Base-by-base conservation (phyloP, 2,888 invertebrate species). In the Choreutis nemorana region DNA sequence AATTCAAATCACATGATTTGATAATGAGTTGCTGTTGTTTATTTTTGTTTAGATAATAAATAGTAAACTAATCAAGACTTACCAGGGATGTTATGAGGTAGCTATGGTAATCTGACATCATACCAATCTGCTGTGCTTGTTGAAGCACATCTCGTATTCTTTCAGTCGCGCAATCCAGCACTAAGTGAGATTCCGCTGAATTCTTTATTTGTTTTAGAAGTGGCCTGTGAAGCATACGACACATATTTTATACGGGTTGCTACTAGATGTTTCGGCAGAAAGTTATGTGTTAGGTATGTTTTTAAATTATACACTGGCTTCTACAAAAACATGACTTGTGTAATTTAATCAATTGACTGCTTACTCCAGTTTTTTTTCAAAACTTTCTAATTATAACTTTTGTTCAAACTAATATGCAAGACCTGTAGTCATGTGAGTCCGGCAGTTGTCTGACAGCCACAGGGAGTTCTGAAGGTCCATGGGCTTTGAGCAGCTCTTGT, bases 51-150 rank as follows among this genome's bases (percentile, higher is more conserved):
- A 7, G 20, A 6, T n/a, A n/a, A n/a, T n/a, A n/a, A n/a, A n/a
- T n/a, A n/a, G n/a, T 14, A 43, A 41, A 31, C 44, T 42, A 32
- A 22, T 30, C 18, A 32, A 24, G 35, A 64, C 82, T 83, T 79
- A 92, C 93, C 80, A 97, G 67, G 2, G 94, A 93, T 1, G 95
- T 95, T 43, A 96, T 90, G 48, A 97, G 84, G 60, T 94, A 97
- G 68, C 94, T 94, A 67, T 95, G 94, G 59, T 94, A 91, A 59
- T 94, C 93, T 40, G 94, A 94, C 91, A 97, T 94, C 92, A 97
- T 93, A 39, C 96, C 96, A 43, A 97, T 91, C 79, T 95, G 94
- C 67, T 95, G 93, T 6, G 95, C 95, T 68, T 96, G 94, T 54
- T 94, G 94, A 32, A 95, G 72, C 12, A 95, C 91, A 47, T 90